Base-by-base conservation (phyloP, 2,113 vertebrate genomes). In the Petrocephalus zakoni region DNA sequence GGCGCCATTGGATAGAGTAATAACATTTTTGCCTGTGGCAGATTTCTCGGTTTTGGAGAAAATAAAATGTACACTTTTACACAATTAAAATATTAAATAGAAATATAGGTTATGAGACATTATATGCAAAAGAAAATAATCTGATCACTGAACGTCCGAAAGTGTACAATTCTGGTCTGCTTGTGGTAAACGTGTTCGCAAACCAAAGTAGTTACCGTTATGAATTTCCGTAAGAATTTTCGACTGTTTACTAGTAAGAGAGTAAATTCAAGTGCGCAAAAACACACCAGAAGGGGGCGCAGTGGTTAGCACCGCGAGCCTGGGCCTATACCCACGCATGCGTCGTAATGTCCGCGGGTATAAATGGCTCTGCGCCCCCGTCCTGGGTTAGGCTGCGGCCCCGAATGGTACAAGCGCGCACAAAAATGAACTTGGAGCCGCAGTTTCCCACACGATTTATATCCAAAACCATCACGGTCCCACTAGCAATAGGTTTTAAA, bases 1-100 rank as follows among this genome's bases (percentile, higher is more conserved):
- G 88, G 83, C 88, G 61, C 19, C 86, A 29, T 13, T 17, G 25
- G 58, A 86, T 86, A 86, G 78, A 42, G 21, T 56, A 34, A 25
- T 25, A 52, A 52, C n/a, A 25, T 25, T 25, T 51, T 82, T 82
- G 34, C 42, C 21, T 22, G 34, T 22, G 17, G 21, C 9, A 49
- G 42, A 47, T 47, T 47, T 25, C 21, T n/a, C 13, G 47, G n/a
- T 51, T 47, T 51, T 84, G 19, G 21, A 84, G 11, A 84, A 49
- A 49, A 83, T 22, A 49, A n/a, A 51, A 84, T 84, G 5, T 52
- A 42, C 42, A 42, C 42, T 42, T 42, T 2, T 22, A 51, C 15
- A n/a, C 25, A 11, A 61, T 64, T 64, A 64, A 64, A 64, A 64
- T 15, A 37, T 42, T 42, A 42, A 7, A 78, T 19, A 29, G 17